These are phyloP conservation scores for Thaumatotibia leucotreta DNA, from an alignment of 1,140 invertebrate genomes.

Conservation along the genomic window DNA sequence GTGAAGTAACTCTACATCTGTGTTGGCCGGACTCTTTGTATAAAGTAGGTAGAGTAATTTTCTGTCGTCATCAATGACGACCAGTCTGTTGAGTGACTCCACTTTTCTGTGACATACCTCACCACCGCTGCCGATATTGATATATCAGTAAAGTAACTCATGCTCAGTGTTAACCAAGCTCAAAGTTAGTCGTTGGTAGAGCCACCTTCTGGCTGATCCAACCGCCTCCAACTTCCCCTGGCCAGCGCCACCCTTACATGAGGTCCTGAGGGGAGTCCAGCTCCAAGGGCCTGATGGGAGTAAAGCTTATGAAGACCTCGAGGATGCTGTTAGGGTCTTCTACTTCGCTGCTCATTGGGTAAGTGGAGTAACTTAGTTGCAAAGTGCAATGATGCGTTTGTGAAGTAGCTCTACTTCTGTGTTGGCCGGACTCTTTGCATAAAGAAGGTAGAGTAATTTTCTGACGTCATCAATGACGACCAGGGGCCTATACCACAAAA, in stretches of 20 bases:
- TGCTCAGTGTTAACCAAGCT: background rate
- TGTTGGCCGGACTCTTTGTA: background rate
- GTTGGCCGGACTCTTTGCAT: background rate
- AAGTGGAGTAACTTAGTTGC: too few species aligned
- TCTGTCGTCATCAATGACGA: background rate
- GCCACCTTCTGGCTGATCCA: slow-evolving; percentile 77
- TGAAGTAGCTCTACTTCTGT: background rate
- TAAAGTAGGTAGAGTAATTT: background rate
- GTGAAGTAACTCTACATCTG: background rate
- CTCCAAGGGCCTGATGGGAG: slow-evolving; percentile 75
- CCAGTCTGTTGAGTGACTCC: background rate
- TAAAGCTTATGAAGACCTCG: slow-evolving; percentile 76
- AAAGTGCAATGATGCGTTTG: too few species aligned
- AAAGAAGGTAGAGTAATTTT: background rate
- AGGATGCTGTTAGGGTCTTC: slow-evolving; percentile 82
- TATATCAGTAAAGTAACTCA: background rate
- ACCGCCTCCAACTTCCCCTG: too few species aligned
- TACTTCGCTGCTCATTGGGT: too few species aligned
- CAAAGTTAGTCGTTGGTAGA: slow-evolving; percentile 67
- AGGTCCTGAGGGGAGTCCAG: too few species aligned
- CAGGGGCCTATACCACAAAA: too few species aligned
- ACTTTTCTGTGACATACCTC: too few species aligned
- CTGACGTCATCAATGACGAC: background rate
- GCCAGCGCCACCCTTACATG: too few species aligned
- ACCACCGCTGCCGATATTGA: too few species aligned